These are phyloP conservation scores for Leptodactylus fallax DNA, from an alignment of 2,797 vertebrate genomes.

Conservation along the genomic window DNA sequence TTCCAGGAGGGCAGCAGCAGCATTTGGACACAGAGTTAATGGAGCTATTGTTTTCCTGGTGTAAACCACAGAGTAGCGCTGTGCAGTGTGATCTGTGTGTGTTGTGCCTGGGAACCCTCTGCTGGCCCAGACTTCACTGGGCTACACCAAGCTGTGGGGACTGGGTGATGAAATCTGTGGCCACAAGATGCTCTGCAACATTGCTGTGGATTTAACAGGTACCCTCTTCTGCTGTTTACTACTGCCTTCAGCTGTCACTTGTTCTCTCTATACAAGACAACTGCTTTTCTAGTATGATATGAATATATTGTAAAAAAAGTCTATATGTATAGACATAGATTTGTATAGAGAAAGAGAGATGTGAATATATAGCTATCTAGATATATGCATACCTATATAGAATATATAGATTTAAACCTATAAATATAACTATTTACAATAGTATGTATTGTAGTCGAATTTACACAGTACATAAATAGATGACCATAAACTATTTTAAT, in stretches of 20 bases:
- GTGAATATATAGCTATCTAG: conserved; percentile 12
- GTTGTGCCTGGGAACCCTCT: neutral
- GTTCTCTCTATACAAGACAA: neutral
- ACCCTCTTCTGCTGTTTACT: conserved; percentile 31
- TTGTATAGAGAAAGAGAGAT: neutral
- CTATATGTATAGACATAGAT: neutral
- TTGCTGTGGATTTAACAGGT: conserved; percentile 55
- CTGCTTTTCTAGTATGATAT: neutral
- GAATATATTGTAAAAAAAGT: too few relatives aligned
- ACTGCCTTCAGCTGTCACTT: neutral
- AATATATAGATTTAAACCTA: neutral
- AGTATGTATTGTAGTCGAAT: too few relatives aligned
- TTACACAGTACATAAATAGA: too few relatives aligned
- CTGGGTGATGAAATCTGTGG: conserved; percentile 37
- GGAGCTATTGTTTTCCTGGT: conserved; percentile 48
- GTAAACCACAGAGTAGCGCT: conserved; percentile 36
- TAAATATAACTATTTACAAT: neutral
- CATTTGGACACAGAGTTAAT: conserved; percentile 57
- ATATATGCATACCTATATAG: neutral
- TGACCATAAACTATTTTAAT: too few relatives aligned
- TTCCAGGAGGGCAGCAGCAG: conserved; percentile 40
- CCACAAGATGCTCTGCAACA: conserved; percentile 44
- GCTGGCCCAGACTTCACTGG: neutral
- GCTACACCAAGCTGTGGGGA: neutral
- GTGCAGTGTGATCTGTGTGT: conserved; percentile 23